Percentiles rank a stretch among this genome's conserved stretches.
phyloP scores from a whole-genome alignment of 2,797 vertebrate genomes.

The Artibeus jamaicensis region DNA sequence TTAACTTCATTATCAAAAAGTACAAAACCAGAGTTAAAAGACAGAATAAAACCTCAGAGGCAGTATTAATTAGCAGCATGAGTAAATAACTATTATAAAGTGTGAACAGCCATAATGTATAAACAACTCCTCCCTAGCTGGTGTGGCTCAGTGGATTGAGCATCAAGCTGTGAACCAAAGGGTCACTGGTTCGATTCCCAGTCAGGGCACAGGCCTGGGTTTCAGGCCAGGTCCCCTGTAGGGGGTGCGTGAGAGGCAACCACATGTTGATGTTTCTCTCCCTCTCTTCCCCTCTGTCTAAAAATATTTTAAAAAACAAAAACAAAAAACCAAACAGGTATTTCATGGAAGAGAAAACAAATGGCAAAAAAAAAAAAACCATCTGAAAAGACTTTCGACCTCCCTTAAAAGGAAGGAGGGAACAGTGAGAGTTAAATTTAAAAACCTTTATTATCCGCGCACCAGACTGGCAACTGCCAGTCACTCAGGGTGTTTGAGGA shows the following conservation, averaged over 20 bases:
- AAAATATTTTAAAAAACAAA: not conserved
- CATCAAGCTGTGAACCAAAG: too few species aligned
- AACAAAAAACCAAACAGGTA: not conserved
- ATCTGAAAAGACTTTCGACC: not conserved
- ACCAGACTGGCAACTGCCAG: not conserved
- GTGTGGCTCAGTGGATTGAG: too few species aligned
- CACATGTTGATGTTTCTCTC: too few species aligned
- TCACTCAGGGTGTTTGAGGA: not conserved
- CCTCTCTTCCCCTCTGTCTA: too few species aligned
- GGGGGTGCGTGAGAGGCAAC: too few species aligned
- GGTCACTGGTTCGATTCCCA: too few species aligned
- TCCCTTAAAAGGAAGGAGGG: not conserved
- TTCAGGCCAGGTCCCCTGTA: too few species aligned
- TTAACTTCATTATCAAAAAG: not conserved
- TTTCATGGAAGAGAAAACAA: not conserved
- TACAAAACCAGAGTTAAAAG: not conserved
- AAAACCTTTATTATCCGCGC: not conserved
- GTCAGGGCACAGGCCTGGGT: too few species aligned
- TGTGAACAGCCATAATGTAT: not conserved
- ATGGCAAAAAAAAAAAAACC: not conserved
- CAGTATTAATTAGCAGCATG: not conserved
- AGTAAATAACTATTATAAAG: not conserved
- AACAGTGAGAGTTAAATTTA: not conserved
- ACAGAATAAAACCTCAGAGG: not conserved
- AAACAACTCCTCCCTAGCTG: not conserved